Conservation (phyloP, 92 coral and sea anemone genomes). For the Parazoanthus darwini region DNA sequence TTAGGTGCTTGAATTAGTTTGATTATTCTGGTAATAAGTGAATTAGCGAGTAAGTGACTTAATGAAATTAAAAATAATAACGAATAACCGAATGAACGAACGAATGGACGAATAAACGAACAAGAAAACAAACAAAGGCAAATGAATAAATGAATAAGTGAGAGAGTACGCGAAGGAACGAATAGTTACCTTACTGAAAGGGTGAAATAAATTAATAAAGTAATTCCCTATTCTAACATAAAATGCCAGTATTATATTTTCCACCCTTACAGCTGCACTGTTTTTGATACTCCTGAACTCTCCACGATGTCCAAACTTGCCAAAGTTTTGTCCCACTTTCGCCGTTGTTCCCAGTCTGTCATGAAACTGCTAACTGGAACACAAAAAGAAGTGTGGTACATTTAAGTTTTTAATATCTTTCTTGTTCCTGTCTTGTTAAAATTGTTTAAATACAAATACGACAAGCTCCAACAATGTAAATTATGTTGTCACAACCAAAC, state of each 20-base stretch:
- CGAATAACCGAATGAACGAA: too few relatives aligned
- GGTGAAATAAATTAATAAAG: too few relatives aligned
- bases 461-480: too few relatives aligned
- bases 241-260: not conserved
- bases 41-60: too few relatives aligned
- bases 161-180: not conserved
- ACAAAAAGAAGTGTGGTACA: too few relatives aligned
- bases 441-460: not conserved
- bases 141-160: too few relatives aligned
- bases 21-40: too few relatives aligned
- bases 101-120: too few relatives aligned
- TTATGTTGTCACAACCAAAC: too few relatives aligned
- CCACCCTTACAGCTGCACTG: constrained; percentile 29
- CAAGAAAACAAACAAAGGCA: too few relatives aligned
- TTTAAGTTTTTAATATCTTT: not conserved
- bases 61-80: too few relatives aligned
- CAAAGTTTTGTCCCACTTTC: constrained; percentile 27
- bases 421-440: not conserved
- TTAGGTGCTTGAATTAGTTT: too few relatives aligned
- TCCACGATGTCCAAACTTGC: constrained; percentile 32
- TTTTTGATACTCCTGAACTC: not conserved
- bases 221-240: not conserved
- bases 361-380: constrained; percentile 6
- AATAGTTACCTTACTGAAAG: not conserved
- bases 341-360: constrained; percentile 34